Evolutionary conservation across 2,888 invertebrate genomes (phyloP).

Genomic region (Caenorhabditis wallacei): DNA sequence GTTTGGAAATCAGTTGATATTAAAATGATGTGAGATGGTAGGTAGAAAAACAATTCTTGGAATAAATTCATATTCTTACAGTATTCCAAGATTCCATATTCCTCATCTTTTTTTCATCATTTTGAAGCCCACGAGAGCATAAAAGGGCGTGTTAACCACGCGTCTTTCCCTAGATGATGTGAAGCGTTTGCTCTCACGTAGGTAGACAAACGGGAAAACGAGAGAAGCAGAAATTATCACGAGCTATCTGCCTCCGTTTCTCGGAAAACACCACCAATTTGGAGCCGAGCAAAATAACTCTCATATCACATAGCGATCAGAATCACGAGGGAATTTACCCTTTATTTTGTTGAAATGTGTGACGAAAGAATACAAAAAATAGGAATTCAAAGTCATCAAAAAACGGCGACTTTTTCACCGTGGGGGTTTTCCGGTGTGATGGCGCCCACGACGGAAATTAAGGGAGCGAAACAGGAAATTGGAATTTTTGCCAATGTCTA

Average conservation of each 20-base stretch:
- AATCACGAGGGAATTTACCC: neutral
- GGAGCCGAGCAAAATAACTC: neutral
- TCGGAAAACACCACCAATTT: neutral
- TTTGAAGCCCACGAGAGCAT: no score
- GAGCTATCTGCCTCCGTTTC: neutral
- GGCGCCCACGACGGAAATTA: neutral
- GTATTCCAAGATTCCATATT: no score
- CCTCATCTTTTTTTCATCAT: no score
- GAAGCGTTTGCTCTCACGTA: neutral
- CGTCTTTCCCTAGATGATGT: neutral
- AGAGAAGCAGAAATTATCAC: conserved; percentile 1
- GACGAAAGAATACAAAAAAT: neutral
- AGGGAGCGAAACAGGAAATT: neutral
- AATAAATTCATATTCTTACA: no score
- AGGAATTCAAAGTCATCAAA: neutral
- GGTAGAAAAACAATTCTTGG: no score
- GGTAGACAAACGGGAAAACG: neutral
- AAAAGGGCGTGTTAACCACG: no score
- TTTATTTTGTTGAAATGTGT: neutral
- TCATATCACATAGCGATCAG: neutral
- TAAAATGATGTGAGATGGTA: no score
- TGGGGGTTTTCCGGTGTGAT: neutral
- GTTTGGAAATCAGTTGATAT: no score
- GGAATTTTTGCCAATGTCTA: neutral
- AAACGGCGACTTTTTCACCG: neutral